Evolutionary conservation across 2,888 invertebrate genomes (phyloP), one percentile per base, ranked within the genome.

Genomic region (Drosophila phalerata): DNA sequence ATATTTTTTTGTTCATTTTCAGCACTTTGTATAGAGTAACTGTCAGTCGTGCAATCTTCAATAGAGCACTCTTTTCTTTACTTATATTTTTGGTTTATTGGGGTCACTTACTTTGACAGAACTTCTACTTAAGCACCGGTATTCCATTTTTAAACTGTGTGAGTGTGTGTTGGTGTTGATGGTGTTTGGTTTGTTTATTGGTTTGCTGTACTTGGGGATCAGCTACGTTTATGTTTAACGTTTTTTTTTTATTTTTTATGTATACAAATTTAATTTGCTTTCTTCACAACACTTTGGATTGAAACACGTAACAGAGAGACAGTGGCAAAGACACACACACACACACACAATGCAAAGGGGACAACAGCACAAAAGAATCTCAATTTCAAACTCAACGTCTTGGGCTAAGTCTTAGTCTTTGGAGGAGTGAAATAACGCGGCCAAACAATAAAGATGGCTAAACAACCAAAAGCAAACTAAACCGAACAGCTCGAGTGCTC

Each of bases 91-190:
- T 83, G 85, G 89, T 91, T 88, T 88, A 92, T 90, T 91, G 91
- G 84, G 92, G 92, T 92, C 92, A 92, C 92, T 92, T 92, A 92
- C 92, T 91, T 92, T 92, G 89, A 89, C 90, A 87, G 90, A 91
- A 90, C 90, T 91, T 88, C 91, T 91, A 85, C 90, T 91, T 89
- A 89, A 92, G 92, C 91, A 91, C 91, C 92, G 92, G 91, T 92
- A 92, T 92, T 92, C 92, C 92, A 92, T 92, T 87, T 80, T 85
- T 53, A 81, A 79, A 73, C 72, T 73, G 74, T 79, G 86, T 28
- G 28, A 5, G 28, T 85, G 89, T 79, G 74, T 81, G 67, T 67
- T 60, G 66, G 60, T 72, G 53, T 72, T 63, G 66, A 71, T 60
- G 52, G 63, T 28, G 63, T 58, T 60, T 57, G 57, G 58, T 66